Conservation (phyloP, 2,888 invertebrate species). For the Antheraea yamamai region DNA sequence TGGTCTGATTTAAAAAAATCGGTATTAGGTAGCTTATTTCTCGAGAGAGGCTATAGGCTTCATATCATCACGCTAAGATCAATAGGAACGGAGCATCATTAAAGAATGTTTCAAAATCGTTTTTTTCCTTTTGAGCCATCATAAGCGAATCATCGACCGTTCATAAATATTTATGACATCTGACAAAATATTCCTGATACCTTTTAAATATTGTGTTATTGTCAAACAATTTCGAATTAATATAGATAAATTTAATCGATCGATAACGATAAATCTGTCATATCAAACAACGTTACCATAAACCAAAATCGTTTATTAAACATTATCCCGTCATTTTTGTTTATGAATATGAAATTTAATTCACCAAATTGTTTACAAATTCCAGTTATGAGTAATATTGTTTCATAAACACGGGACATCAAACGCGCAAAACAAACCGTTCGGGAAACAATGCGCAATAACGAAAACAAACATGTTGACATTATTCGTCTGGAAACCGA, state of each 20-base stretch:
- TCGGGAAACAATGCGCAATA: conserved; percentile 43
- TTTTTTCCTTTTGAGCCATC: too few species aligned
- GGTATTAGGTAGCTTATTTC: too few species aligned
- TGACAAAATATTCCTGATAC: background rate
- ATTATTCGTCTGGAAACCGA: conserved; percentile 27
- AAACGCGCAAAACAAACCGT: conserved; percentile 28
- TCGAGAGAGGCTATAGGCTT: too few species aligned
- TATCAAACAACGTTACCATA: background rate
- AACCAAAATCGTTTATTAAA: background rate
- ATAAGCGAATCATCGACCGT: background rate
- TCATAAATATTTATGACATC: background rate
- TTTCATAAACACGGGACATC: conserved; percentile 23
- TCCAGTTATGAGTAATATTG: conserved; percentile 14
- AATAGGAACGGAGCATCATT: too few species aligned
- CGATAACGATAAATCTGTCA: background rate
- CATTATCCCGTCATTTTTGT: conserved; percentile 3
- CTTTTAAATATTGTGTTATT: background rate
- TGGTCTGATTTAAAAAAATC: too few species aligned
- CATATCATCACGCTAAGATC: too few species aligned
- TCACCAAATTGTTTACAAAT: conserved; percentile 20
- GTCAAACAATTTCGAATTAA: background rate
- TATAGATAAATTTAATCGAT: background rate
- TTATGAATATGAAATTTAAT: conserved; percentile 11
- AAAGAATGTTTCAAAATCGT: too few species aligned
- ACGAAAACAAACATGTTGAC: conserved; percentile 52